Evolutionary conservation across 1,140 invertebrate genomes (phyloP), one percentile per base, ranked within the genome.

Genomic region (Adoxophyes honmai): DNA sequence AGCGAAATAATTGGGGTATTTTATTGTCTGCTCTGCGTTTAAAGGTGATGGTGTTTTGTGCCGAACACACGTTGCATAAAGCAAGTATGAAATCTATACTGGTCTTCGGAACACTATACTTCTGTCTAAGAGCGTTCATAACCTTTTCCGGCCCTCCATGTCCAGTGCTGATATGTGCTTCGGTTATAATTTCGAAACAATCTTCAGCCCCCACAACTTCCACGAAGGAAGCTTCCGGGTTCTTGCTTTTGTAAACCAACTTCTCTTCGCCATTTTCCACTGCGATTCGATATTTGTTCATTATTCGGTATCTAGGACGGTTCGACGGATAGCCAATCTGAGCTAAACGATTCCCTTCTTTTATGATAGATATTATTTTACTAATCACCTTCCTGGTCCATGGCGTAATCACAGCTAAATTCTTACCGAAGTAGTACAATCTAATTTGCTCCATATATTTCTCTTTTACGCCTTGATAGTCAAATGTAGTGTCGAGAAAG

Each of bases 131-230:
- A 11, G n/a, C 7, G 9, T 21, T 48, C 4, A 33, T 21, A 16
- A 48, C 21, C 21, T 48, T 48, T 1, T 48, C 42, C 11, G n/a
- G 11, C 4, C 42, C 18, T 6, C 42, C 42, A n/a, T 48, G 42
- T 5, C 11, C 28, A 11, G 42, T 48, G 4, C 21, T 5, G 7
- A 48, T 21, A 28, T 48, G 42, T 21, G 42, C 42, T 21, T 48
- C n/a, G 1, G 11, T n/a, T 18, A 48, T 11, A 48, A 48, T 48
- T 16, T 33, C 42, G 21, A 48, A 48, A 48, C 42, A 48, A 18
- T 48, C 42, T 48, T 48, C 42, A 10, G 42, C 42, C n/a, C 16
- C 16, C 4, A 48, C 18, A 10, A 48, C 11, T 48, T 21, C 16
- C 11, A 48, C 6, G 7, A 48, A 21, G 21, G 15, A 18, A 33